Percentiles rank a stretch among this genome's conserved stretches.
Evolutionary conservation across 2,113 vertebrate genomes (phyloP).

Genomic region (Sterrhoptilus dennistouni): DNA sequence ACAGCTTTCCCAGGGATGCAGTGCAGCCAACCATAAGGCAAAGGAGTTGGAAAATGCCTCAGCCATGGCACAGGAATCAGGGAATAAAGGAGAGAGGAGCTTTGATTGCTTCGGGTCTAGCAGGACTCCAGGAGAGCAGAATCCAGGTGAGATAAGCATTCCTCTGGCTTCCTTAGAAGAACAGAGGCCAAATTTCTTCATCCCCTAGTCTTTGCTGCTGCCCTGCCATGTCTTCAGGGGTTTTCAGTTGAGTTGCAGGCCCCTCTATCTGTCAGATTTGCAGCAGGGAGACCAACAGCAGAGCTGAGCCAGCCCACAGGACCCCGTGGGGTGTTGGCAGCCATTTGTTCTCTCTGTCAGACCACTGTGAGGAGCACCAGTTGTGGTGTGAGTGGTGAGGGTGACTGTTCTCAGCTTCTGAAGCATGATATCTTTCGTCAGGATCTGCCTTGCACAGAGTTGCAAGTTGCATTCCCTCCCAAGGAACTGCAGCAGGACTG

Average conservation of each 20-base stretch:
- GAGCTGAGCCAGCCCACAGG: background rate
- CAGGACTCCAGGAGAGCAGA: background rate
- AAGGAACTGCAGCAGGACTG: background rate
- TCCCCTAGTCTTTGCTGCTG: background rate
- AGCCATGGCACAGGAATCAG: background rate
- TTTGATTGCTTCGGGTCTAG: background rate
- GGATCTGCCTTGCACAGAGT: background rate
- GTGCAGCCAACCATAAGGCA: background rate
- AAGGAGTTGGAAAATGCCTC: background rate
- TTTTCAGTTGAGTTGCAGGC: background rate
- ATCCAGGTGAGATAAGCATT: background rate
- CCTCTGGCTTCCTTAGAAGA: background rate
- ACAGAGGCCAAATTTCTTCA: background rate
- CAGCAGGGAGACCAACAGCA: background rate
- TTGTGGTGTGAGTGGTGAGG: background rate
- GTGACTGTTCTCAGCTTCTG: background rate
- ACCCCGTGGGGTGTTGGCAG: background rate
- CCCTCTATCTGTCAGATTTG: background rate
- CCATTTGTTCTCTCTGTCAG: background rate
- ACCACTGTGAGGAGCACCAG: background rate
- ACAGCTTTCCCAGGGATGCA: background rate
- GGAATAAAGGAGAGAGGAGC: background rate
- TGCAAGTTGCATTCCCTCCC: background rate
- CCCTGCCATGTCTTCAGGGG: background rate
- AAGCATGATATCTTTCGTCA: fast-evolving